A percentile compares a stretch with the other conserved stretches of the same genome.
phyloP scores from a whole-genome alignment of 2,888 invertebrate species.

The Hypolimnas misippus region DNA sequence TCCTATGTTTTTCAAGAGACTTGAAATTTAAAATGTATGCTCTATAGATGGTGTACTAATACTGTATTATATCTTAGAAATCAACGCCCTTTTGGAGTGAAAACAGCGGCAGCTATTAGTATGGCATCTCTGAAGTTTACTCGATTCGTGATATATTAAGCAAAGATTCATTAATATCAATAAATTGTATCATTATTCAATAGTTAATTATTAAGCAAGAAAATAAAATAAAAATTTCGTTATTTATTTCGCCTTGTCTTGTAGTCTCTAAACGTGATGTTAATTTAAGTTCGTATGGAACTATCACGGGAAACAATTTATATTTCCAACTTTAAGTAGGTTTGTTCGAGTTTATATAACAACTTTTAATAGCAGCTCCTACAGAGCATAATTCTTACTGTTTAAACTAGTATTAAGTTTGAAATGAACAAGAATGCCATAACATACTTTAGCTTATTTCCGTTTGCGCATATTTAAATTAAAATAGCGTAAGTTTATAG shows the following conservation, averaged over 20 bases:
- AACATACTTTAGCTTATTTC: constrained; percentile 44
- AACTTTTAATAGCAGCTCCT: constrained; percentile 30
- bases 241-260: neutral
- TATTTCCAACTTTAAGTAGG: constrained; percentile 25
- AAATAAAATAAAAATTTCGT: neutral
- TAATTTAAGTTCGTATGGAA: constrained; percentile 13
- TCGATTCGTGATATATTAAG: too few relatives aligned
- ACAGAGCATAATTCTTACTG: constrained; percentile 31
- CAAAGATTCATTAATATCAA: too few relatives aligned
- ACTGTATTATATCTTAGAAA: too few relatives aligned
- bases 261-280: constrained; percentile 6
- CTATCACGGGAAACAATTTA: constrained; percentile 18
- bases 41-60: too few relatives aligned
- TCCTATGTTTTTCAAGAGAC: too few relatives aligned
- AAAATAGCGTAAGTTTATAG: constrained; percentile 45
- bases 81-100: too few relatives aligned
- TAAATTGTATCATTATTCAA: too few relatives aligned
- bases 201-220: too few relatives aligned
- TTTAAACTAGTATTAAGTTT: constrained; percentile 39
- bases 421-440: constrained; percentile 40
- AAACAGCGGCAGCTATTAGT: too few relatives aligned
- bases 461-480: constrained; percentile 43
- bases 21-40: too few relatives aligned
- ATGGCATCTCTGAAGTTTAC: too few relatives aligned
- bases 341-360: constrained; percentile 30